Percentiles rank a stretch among this genome's conserved stretches.
Conservation (phyloP, 2,888 invertebrate genomes). For the Beris chalybata region DNA sequence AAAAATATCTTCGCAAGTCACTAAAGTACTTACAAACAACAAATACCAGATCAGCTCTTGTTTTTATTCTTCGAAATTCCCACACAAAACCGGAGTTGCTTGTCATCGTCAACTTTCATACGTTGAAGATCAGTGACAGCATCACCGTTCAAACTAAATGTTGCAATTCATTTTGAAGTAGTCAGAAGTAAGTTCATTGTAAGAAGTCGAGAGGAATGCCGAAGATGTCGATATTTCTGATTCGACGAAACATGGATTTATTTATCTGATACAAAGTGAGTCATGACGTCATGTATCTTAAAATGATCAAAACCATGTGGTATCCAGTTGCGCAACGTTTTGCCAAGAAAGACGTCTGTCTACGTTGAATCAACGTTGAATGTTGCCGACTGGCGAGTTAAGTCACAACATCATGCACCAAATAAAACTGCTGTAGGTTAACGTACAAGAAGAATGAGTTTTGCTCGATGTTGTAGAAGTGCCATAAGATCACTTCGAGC, state of each 20-base stretch:
- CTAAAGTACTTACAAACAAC: no score
- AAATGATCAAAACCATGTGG: slow-evolving; percentile 16
- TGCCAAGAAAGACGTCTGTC: not conserved
- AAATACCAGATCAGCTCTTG: not conserved
- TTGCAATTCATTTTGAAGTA: no score
- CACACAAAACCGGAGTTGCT: slow-evolving; percentile 8
- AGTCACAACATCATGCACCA: not conserved
- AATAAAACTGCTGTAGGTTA: not conserved
- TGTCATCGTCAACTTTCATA: slow-evolving; percentile 6
- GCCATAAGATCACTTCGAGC: slow-evolving; percentile 21
- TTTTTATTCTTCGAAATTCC: slow-evolving; percentile 18
- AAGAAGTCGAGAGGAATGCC: slow-evolving; percentile 23
- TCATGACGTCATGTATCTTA: slow-evolving; percentile 24
- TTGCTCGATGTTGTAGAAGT: not conserved
- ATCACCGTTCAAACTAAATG: not conserved
- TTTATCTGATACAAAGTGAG: slow-evolving; percentile 11
- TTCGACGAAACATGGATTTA: slow-evolving; percentile 14
- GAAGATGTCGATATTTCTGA: slow-evolving; percentile 9
- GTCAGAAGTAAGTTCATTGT: not conserved
- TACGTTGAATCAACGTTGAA: no score
- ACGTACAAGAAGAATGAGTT: not conserved
- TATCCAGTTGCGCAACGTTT: slow-evolving; percentile 23
- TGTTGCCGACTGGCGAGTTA: no score
- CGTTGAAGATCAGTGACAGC: slow-evolving; percentile 21
- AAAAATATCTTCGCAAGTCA: no score